Base-by-base conservation (phyloP, 2,113 vertebrate genomes). In the Vidua chalybeata region DNA sequence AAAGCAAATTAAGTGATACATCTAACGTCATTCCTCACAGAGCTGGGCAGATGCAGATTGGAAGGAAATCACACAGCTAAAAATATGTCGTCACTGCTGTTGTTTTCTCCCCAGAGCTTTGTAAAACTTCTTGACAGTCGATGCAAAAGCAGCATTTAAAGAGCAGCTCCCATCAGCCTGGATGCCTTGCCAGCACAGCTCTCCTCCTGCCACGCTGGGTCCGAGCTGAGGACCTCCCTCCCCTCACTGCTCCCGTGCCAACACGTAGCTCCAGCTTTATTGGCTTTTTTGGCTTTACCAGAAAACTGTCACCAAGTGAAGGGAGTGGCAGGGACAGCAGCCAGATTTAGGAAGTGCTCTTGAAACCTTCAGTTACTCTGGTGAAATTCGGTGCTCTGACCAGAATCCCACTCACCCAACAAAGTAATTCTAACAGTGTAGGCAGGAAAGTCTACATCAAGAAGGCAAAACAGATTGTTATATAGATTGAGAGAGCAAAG, bases 1-100 rank as follows among this genome's bases (percentile, higher is more conserved):
- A 84, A 86, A 94, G 90, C 90, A 93, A 96, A 89, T 90, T 80
- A 90, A 85, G 64, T 77, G 61, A 87, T 72, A 90, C 1, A 14
- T 73, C 86, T 94, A 93, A 90, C 22, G 56, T 94, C 89, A 94
- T 93, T 91, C 73, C 87, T 87, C 66, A n/a, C 0, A 5, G 87
- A 97, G 85, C 64, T 87, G 91, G 89, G 84, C 88, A 95, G 93
- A 89, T 5, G 26, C 82, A 81, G 79, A 85, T 43, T 87, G 82
- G 64, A 83, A 89, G 89, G 84, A 91, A 94, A 89, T 87, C 78
- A 83, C 55, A 84, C 30, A 66, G 94, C 86, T 93, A 93, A 96
- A 96, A 92, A 87, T 76, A 95, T 78, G 72, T 95, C 46, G 24
- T 94, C 95, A 92, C 84, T 6, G 1, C 55, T 4, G 35, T 43